Evolutionary conservation across 1,140 invertebrate species (phyloP).

Genomic region (Mercenaria mercenaria): DNA sequence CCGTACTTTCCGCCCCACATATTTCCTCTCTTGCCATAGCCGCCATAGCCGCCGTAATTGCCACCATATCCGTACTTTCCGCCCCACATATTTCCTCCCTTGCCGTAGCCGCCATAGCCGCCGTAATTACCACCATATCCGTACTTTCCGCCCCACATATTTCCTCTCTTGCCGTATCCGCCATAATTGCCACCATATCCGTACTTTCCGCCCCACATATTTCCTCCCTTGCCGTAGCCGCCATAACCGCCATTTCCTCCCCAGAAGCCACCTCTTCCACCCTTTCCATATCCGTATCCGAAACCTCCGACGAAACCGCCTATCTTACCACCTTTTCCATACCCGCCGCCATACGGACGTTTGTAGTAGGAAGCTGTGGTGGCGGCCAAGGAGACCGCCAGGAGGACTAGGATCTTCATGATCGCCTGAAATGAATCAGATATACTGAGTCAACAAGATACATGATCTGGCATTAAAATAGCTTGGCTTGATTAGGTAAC

Average conservation of each 20-base stretch:
- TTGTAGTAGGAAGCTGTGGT: constrained; percentile 4
- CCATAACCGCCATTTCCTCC: neutral
- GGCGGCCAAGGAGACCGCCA: neutral
- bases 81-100: neutral
- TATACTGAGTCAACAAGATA: neutral
- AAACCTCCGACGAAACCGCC: constrained; percentile 11
- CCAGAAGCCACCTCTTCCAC: neutral
- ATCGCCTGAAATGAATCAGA: neutral
- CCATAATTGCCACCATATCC: neutral
- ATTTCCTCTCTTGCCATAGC: neutral
- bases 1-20: neutral
- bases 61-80: neutral
- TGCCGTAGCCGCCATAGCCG: neutral
- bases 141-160: neutral
- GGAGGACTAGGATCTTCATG: constrained; percentile 12
- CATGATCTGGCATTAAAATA: too few relatives aligned
- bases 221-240: neutral
- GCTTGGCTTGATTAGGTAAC: too few relatives aligned
- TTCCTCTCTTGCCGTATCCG: neutral
- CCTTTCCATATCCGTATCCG: neutral
- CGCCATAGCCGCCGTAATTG: neutral
- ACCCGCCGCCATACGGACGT: neutral
- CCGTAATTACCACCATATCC: neutral
- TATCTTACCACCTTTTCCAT: neutral
- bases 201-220: neutral